phyloP scores from a whole-genome alignment of 2,113 vertebrate genomes.

The Salvelinus fontinalis region DNA sequence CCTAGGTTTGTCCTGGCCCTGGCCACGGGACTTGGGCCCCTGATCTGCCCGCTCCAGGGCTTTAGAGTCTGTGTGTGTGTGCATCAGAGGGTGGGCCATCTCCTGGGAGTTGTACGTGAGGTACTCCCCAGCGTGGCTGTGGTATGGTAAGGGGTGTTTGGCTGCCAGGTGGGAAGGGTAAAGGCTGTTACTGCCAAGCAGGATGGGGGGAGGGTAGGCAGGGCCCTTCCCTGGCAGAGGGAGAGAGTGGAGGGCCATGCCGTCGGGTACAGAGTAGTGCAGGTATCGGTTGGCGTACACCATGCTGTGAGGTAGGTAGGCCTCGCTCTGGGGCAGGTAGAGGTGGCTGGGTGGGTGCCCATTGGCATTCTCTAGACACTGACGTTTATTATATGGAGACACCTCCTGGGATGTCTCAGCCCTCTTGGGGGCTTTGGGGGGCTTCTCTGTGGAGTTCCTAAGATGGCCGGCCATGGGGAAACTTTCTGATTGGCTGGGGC shows the following conservation, averaged over 20 bases:
- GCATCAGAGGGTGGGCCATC: slow-evolving; percentile 90
- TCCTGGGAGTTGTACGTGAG: slow-evolving; percentile 89
- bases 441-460: slow-evolving; percentile 74
- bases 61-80: slow-evolving; percentile 80
- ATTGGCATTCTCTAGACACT: slow-evolving; percentile 72
- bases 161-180: slow-evolving; percentile 85
- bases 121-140: slow-evolving; percentile 83
- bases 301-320: slow-evolving; percentile 87
- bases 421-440: slow-evolving; percentile 73
- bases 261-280: slow-evolving; percentile 84
- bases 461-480: slow-evolving; percentile 74
- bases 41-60: slow-evolving; percentile 78
- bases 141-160: slow-evolving; percentile 87
- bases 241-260: slow-evolving; percentile 86
- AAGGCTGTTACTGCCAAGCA: slow-evolving; percentile 86
- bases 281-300: slow-evolving; percentile 88
- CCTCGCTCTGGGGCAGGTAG: slow-evolving; percentile 85
- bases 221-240: slow-evolving; percentile 86
- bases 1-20: slow-evolving; percentile 74
- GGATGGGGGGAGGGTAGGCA: slow-evolving; percentile 85
- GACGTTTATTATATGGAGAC: slow-evolving; percentile 71
- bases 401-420: slow-evolving; percentile 71
- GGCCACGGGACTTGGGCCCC: slow-evolving; percentile 25
- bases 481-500: slow-evolving; percentile 73
- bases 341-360: slow-evolving; percentile 83